Evolutionary conservation across 2,113 vertebrate species (phyloP).

Genomic region (Casuarius casuarius): DNA sequence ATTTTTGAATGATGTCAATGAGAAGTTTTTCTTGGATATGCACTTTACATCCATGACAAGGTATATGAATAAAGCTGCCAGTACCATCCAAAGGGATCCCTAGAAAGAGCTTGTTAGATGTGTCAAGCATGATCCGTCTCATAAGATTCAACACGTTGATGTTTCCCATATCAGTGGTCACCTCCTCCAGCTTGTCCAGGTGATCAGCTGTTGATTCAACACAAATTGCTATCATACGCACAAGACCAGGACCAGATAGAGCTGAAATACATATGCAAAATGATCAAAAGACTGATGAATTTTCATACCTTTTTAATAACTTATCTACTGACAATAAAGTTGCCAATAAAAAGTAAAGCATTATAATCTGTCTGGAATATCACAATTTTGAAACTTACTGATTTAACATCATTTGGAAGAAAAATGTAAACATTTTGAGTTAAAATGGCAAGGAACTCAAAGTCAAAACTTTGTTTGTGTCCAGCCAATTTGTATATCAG

Average conservation of each 20-base stretch:
- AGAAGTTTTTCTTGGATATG: background rate
- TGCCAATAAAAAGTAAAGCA: rapidly evolving
- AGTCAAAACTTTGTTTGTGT: background rate
- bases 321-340: rapidly evolving
- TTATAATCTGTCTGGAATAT: background rate
- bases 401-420: background rate
- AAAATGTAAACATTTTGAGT: background rate
- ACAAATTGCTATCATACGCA: constrained; percentile 83
- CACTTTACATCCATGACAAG: background rate
- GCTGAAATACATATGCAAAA: constrained; percentile 73
- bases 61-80: background rate
- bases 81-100: constrained; percentile 88
- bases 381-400: rapidly evolving
- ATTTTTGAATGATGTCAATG: background rate
- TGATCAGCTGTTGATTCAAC: constrained; percentile 82
- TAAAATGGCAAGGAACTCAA: background rate
- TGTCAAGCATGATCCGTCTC: constrained; percentile 88
- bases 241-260: constrained; percentile 87
- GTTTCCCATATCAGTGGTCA: constrained; percentile 64
- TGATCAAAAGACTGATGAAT: rapidly evolving
- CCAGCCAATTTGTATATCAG: background rate
- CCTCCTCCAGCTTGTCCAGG: constrained; percentile 77
- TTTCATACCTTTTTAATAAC: background rate
- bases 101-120: constrained; percentile 91
- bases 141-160: constrained; percentile 86